Percentiles rank a stretch among this genome's conserved stretches.
These are phyloP conservation scores for Ptychoptera contaminata DNA, from an alignment of 2,888 invertebrate species.

Conservation along the genomic window DNA sequence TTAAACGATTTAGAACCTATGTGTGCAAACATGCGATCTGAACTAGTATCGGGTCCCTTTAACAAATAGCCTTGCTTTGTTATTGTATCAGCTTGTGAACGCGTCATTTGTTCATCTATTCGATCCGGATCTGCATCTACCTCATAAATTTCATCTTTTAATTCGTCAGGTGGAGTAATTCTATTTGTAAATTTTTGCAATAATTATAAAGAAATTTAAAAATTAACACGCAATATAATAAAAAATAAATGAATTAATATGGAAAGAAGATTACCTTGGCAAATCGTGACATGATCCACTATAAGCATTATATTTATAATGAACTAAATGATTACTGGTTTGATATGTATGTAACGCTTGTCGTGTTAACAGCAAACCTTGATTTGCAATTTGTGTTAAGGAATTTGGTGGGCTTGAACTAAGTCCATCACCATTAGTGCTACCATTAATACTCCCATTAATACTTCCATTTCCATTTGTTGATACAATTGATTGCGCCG, in stretches of 20 bases:
- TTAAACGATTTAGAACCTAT: conserved; percentile 89
- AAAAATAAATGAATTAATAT: conserved; percentile 8
- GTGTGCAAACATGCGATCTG: conserved; percentile 79
- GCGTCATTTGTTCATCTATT: conserved; percentile 48
- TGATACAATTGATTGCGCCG: conserved; percentile 13
- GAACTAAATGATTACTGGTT: conserved; percentile 76
- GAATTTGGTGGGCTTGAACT: not conserved
- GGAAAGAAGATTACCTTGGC: conserved; percentile 44
- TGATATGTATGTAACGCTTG: conserved; percentile 59
- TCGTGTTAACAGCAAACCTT: conserved; percentile 39
- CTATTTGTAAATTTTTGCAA: conserved; percentile 13
- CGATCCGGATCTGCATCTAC: conserved; percentile 75
- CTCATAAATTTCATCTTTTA: conserved; percentile 78
- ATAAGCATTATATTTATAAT: conserved; percentile 82
- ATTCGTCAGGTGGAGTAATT: conserved; percentile 35
- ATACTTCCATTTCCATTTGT: conserved; percentile 12
- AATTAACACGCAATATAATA: conserved; percentile 3
- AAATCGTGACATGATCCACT: conserved; percentile 76
- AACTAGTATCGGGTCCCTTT: conserved; percentile 82
- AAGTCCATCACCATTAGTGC: not conserved
- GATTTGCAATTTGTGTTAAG: not conserved
- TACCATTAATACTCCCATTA: not conserved
- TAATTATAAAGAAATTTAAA: conserved; percentile 3
- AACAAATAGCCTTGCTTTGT: conserved; percentile 82
- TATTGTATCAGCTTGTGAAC: conserved; percentile 55